These are phyloP conservation scores for Lota lota DNA, from an alignment of 2,113 vertebrate genomes.

Conservation along the genomic window DNA sequence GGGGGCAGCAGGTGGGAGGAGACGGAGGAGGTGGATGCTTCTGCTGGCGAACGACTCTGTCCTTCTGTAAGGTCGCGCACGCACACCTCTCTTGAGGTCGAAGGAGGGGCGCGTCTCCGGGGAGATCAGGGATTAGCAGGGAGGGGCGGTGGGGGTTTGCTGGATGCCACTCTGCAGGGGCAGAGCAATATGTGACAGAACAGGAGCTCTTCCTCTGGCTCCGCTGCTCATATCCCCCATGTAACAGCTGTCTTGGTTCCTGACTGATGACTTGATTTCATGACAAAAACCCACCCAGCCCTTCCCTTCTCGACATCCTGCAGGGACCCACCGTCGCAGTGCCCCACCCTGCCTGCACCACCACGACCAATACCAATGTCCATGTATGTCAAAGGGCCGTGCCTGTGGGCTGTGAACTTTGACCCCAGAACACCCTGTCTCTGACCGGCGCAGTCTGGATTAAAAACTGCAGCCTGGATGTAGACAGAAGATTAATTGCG, in stretches of 20 bases:
- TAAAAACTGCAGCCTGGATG: conserved; percentile 42
- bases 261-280: conserved; percentile 57
- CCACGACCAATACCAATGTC: conserved; percentile 3
- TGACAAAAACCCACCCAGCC: neutral
- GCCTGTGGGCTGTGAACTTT: conserved; percentile 12
- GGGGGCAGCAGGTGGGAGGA: too few relatives aligned
- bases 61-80: conserved; percentile 49
- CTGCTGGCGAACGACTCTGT: conserved; percentile 6
- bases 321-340: neutral
- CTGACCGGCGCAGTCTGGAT: conserved; percentile 35
- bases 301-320: too few relatives aligned
- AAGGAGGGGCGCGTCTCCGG: conserved; percentile 36
- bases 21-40: too few relatives aligned
- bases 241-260: conserved; percentile 48
- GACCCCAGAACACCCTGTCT: conserved; percentile 17
- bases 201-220: conserved; percentile 9
- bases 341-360: conserved; percentile 1
- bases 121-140: conserved; percentile 29
- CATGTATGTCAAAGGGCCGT: too few relatives aligned
- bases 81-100: conserved; percentile 34
- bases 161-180: conserved; percentile 21
- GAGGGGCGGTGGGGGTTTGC: too few relatives aligned
- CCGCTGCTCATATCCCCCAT: conserved; percentile 47
- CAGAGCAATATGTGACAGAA: conserved; percentile 21
- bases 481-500: conserved; percentile 56